Conservation (phyloP, 1,140 invertebrate genomes). For the Trialeurodes vaporariorum region DNA sequence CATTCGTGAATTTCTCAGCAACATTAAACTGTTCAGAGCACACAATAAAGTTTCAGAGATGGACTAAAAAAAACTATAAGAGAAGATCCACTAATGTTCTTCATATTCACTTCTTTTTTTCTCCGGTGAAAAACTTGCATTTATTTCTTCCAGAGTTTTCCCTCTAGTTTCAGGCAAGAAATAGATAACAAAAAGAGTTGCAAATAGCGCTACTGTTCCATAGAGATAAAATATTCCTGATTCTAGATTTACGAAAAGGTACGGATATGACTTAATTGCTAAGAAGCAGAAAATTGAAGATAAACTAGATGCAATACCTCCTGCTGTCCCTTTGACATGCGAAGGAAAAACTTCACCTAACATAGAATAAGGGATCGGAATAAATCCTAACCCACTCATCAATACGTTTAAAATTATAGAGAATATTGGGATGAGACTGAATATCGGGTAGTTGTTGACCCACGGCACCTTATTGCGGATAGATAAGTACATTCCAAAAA, state of each 20-base stretch:
- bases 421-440: slow-evolving; percentile 37
- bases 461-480: slow-evolving; percentile 2
- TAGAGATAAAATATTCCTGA: slow-evolving; percentile 55
- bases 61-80: neutral
- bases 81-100: neutral
- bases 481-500: slow-evolving; percentile 37
- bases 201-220: slow-evolving; percentile 47
- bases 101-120: neutral
- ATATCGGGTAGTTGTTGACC: slow-evolving; percentile 11
- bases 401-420: slow-evolving; percentile 40
- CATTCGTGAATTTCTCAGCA: no score
- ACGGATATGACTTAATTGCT: slow-evolving; percentile 57
- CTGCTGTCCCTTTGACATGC: slow-evolving; percentile 43
- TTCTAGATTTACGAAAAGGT: slow-evolving; percentile 42
- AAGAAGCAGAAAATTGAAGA: slow-evolving; percentile 49
- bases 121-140: slow-evolving; percentile 1
- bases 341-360: slow-evolving; percentile 38
- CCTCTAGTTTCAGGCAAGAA: slow-evolving; percentile 71
- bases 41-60: no score
- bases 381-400: slow-evolving; percentile 40
- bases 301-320: slow-evolving; percentile 48
- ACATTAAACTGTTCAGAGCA: no score
- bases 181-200: slow-evolving; percentile 51
- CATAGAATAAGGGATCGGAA: slow-evolving; percentile 50
- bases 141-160: slow-evolving; percentile 57